A percentile compares a stretch with the other conserved stretches of the same genome.
These are phyloP conservation scores for Gerris lacustris DNA, from an alignment of 2,888 invertebrate species.

Conservation along the genomic window DNA sequence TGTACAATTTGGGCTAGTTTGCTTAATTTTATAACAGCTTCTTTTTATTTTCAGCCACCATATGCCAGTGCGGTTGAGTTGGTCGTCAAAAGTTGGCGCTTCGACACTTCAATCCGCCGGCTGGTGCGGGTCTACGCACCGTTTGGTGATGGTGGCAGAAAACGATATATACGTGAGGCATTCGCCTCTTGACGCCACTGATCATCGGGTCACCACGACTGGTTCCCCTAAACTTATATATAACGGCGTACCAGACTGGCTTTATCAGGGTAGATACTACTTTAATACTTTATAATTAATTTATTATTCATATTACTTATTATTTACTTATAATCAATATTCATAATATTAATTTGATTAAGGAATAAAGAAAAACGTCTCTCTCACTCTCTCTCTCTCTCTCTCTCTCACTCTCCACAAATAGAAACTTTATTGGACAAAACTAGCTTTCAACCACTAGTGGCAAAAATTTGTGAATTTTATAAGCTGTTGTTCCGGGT, in stretches of 20 bases:
- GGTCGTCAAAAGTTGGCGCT: constrained; percentile 53
- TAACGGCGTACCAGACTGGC: constrained; percentile 91
- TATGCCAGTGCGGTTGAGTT: constrained; percentile 69
- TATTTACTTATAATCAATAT: too few relatives aligned
- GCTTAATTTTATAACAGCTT: too few relatives aligned
- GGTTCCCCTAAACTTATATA: constrained; percentile 68
- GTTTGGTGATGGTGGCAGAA: constrained; percentile 69
- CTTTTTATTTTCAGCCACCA: constrained; percentile 50
- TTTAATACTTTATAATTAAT: not conserved
- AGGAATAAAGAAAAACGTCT: too few relatives aligned
- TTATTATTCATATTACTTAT: not conserved
- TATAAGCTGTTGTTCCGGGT: too few relatives aligned
- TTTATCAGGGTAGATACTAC: constrained; percentile 69
- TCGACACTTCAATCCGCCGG: constrained; percentile 70
- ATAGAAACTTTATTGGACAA: too few relatives aligned
- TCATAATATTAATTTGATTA: too few relatives aligned
- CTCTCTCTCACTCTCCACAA: too few relatives aligned
- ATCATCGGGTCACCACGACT: constrained; percentile 59
- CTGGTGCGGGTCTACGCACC: constrained; percentile 68
- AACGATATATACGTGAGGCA: constrained; percentile 79
- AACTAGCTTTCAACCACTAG: too few relatives aligned
- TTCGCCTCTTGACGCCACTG: constrained; percentile 49
- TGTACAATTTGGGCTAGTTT: too few relatives aligned
- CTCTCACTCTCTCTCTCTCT: too few relatives aligned
- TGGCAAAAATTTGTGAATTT: too few relatives aligned